Percentiles rank a stretch among this genome's conserved stretches.
Evolutionary conservation across 2,888 invertebrate species (phyloP).

Genomic region (Deilephila elpenor): DNA sequence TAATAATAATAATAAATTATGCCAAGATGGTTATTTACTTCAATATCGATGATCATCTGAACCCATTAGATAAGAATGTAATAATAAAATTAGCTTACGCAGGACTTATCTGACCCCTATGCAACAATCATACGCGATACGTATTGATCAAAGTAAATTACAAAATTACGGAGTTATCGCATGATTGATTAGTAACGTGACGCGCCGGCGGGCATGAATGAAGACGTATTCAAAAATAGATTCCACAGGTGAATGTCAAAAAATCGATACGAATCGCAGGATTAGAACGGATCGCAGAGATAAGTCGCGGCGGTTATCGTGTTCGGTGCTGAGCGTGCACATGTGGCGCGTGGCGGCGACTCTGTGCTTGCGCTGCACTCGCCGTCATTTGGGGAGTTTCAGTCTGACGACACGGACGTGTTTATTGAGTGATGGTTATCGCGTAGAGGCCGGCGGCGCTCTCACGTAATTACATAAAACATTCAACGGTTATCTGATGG

Average conservation of each 20-base stretch:
- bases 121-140: background rate
- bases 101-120: background rate
- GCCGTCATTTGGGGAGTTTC: background rate
- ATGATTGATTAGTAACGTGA: too few relatives aligned
- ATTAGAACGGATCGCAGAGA: background rate
- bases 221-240: background rate
- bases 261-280: background rate
- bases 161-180: too few relatives aligned
- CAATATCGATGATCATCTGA: background rate
- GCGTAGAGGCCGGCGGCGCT: background rate
- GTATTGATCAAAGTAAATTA: too few relatives aligned
- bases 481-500: constrained; percentile 35
- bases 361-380: background rate
- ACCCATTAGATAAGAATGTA: background rate
- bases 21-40: background rate
- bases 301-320: background rate
- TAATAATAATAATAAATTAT: too few relatives aligned
- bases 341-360: background rate
- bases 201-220: background rate
- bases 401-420: background rate
- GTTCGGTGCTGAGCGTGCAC: background rate
- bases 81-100: too few relatives aligned
- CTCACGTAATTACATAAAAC: constrained; percentile 20
- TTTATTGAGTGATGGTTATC: constrained; percentile 36
- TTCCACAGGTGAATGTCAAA: background rate